Conservation (phyloP, 2,113 vertebrate species). For the Myotis brandtii region DNA sequence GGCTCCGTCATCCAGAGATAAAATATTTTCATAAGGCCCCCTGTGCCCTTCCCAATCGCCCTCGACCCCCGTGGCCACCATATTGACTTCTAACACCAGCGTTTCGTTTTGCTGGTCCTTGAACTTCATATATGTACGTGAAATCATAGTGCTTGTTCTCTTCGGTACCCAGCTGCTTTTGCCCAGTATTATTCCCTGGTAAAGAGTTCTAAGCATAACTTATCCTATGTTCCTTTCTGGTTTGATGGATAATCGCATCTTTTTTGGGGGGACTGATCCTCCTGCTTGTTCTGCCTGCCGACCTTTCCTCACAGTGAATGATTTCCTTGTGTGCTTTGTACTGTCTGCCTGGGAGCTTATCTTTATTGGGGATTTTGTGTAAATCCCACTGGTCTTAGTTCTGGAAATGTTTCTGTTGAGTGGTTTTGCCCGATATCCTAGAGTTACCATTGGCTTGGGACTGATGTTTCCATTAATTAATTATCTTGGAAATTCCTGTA, state of each 20-base stretch:
- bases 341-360: conserved; percentile 33
- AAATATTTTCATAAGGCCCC: background rate
- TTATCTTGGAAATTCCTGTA: conserved; percentile 42
- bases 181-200: background rate
- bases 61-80: background rate
- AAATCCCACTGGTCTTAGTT: conserved; percentile 34
- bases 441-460: background rate
- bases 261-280: background rate
- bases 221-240: background rate
- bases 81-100: background rate
- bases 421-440: conserved; percentile 13
- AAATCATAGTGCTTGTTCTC: background rate
- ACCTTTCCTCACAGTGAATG: conserved; percentile 45
- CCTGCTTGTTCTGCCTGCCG: conserved; percentile 17
- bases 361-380: conserved; percentile 60
- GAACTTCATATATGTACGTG: background rate
- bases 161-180: background rate
- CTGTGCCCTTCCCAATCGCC: background rate
- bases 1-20: background rate
- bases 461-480: conserved; percentile 48
- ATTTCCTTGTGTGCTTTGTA: conserved; percentile 47
- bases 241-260: conserved; percentile 37
- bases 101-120: background rate
- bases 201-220: background rate
- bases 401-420: conserved; percentile 1